Conservation (phyloP, 1,140 invertebrate species). For the Lerema accius region DNA sequence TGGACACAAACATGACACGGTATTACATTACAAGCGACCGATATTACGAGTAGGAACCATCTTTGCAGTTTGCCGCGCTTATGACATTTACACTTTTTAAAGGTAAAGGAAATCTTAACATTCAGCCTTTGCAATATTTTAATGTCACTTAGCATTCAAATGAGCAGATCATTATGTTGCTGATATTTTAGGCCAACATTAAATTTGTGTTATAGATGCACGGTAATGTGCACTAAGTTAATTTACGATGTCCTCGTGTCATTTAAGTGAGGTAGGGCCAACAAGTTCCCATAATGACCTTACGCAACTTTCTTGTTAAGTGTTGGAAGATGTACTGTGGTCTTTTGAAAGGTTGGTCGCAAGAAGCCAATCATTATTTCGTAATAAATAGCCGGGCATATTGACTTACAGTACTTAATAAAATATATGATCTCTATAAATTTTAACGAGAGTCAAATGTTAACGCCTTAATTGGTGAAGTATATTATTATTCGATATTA, state of each 20-base stretch:
- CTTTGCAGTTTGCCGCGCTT: conserved; percentile 21
- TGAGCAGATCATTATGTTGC: conserved; percentile 5
- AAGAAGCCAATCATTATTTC: conserved; percentile 59
- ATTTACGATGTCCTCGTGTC: conserved; percentile 59
- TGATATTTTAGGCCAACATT: conserved; percentile 19
- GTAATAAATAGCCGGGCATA: conserved; percentile 46
- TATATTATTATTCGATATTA: conserved; percentile 3
- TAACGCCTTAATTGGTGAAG: conserved; percentile 21
- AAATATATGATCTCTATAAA: conserved; percentile 43
- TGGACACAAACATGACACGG: too few species aligned
- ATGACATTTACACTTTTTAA: conserved; percentile 25
- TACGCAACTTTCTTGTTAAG: conserved; percentile 68
- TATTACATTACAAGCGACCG: too few species aligned
- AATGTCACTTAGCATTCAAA: conserved; percentile 24
- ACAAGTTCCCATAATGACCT: conserved; percentile 58
- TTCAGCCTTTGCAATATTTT: conserved; percentile 12
- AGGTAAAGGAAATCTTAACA: not conserved
- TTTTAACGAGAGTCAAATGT: conserved; percentile 32
- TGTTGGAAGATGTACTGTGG: conserved; percentile 60
- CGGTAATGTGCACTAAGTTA: conserved; percentile 47
- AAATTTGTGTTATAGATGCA: conserved; percentile 28
- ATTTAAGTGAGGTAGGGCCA: conserved; percentile 65
- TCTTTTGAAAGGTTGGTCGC: conserved; percentile 59
- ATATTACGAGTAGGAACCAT: too few species aligned
- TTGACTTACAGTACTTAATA: conserved; percentile 45